Evolutionary conservation across 2,113 vertebrate genomes (phyloP), one percentile per base, ranked within the genome.

Genomic region (Romanogobio albipinnatus): DNA sequence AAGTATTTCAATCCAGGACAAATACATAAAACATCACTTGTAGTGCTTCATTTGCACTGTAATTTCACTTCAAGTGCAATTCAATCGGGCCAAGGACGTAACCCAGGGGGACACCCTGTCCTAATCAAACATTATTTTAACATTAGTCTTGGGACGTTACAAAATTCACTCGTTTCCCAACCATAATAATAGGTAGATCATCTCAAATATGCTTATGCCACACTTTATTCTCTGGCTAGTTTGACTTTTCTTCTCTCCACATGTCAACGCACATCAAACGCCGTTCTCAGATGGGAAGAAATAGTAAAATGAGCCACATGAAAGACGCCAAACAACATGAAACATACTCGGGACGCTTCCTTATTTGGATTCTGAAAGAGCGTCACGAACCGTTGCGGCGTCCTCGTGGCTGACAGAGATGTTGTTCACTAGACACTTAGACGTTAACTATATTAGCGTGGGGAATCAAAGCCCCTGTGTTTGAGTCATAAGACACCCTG

Each of bases 381-480:
- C 3, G 2, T 84, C 83, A 59, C 82, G 77, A 43, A 58, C 22
- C 78, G 77, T 86, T 36, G 29, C 29, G 29, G 83, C 19, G 62
- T 81, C 61, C 47, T 53, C 33, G 15, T 29, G 9, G 36, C 83
- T 29, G 43, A 85, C 75, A 59, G 36, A 3, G 19, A 81, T 79
- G 47, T 82, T 90, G 77, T 87, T 76, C 59, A 87, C 77, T 66
- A 71, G 53, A 81, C 70, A 82, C 81, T 59, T 73, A 76, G 74
- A 76, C 62, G 47, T 26, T 71, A 82, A 86, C 58, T 56, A 87
- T 73, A 85, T 90, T 90, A 64, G 81, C 76, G 49, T 85, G 22
- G 78, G 81, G 6, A 43, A 64, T 86, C 26, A 81, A 81, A 86
- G 64, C 19, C 3, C 43, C 8, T 85, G 51, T 58, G 68, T 82